Evolutionary conservation across 2,888 invertebrate genomes (phyloP).

Genomic region (Agapostemon virescens): DNA sequence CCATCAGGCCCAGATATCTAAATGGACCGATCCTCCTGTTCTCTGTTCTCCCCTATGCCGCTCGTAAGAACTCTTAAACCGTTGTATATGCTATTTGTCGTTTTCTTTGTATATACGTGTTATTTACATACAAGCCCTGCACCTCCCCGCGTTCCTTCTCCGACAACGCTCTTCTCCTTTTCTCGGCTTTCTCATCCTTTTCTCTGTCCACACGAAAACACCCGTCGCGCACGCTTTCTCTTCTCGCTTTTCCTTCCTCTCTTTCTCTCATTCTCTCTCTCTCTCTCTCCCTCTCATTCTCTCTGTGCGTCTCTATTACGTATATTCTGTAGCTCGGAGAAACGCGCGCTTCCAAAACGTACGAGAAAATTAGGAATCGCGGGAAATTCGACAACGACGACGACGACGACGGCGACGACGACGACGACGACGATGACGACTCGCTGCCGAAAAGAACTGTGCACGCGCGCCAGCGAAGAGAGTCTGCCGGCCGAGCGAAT

Average conservation of each 20-base stretch:
- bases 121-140: slow-evolving; percentile 75
- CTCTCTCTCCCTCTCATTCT: slow-evolving; percentile 29
- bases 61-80: slow-evolving; percentile 74
- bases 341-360: slow-evolving; percentile 71
- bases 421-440: background rate
- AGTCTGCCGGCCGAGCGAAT: background rate
- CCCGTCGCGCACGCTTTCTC: slow-evolving; percentile 51
- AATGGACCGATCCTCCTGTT: slow-evolving; percentile 74
- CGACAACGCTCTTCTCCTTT: slow-evolving; percentile 23
- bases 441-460: background rate
- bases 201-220: slow-evolving; percentile 39
- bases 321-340: slow-evolving; percentile 74
- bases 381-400: slow-evolving; percentile 12
- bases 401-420: background rate
- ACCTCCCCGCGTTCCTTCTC: slow-evolving; percentile 41
- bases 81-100: slow-evolving; percentile 67
- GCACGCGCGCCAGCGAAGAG: background rate
- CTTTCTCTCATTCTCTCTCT: slow-evolving; percentile 8
- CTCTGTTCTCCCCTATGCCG: slow-evolving; percentile 37
- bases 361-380: slow-evolving; percentile 69
- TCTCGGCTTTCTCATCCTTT: slow-evolving; percentile 36
- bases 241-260: background rate
- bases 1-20: slow-evolving; percentile 75
- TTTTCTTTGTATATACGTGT: slow-evolving; percentile 71
- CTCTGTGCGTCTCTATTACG: slow-evolving; percentile 65